A percentile compares a stretch with the other conserved stretches of the same genome.
phyloP scores from a whole-genome alignment of 2,888 invertebrate species.

The Acanthosoma haemorrhoidale region DNA sequence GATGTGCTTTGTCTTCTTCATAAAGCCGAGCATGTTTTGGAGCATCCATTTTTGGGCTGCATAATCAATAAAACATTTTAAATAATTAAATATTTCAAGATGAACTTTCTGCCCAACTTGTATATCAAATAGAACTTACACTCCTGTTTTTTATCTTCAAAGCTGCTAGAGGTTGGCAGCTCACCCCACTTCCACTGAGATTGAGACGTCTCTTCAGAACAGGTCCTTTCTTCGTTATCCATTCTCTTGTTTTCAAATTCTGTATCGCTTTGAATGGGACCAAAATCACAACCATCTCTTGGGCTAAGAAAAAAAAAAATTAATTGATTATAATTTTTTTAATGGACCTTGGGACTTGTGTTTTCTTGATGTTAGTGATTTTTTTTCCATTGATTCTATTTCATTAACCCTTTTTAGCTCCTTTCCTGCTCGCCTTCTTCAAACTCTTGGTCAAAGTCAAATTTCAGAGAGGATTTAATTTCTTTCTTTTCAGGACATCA shows the following conservation, averaged over 20 bases:
- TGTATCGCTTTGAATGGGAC: slow-evolving; percentile 86
- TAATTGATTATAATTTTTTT: neutral
- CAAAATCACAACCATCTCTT: slow-evolving; percentile 33
- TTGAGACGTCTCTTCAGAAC: slow-evolving; percentile 50
- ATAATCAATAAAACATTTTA: neutral
- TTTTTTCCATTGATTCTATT: too few relatives aligned
- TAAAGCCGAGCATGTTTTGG: slow-evolving; percentile 88
- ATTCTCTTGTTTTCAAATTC: slow-evolving; percentile 65
- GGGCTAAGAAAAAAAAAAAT: slow-evolving; percentile 28
- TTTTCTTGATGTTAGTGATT: too few relatives aligned
- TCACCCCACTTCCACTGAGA: slow-evolving; percentile 86
- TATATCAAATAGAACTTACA: slow-evolving; percentile 37
- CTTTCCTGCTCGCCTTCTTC: too few relatives aligned
- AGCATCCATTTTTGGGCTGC: slow-evolving; percentile 66
- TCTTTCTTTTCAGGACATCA: too few relatives aligned
- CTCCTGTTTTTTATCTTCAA: slow-evolving; percentile 47
- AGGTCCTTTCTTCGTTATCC: slow-evolving; percentile 48
- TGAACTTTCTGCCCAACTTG: neutral
- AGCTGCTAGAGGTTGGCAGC: slow-evolving; percentile 54
- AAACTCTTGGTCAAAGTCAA: too few relatives aligned
- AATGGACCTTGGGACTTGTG: neutral
- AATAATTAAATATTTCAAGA: neutral
- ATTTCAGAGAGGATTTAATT: too few relatives aligned
- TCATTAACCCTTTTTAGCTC: too few relatives aligned
- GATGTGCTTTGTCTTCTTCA: slow-evolving; percentile 66